phyloP scores from a whole-genome alignment of 2,888 invertebrate species.

The Oxystoma pomonae region DNA sequence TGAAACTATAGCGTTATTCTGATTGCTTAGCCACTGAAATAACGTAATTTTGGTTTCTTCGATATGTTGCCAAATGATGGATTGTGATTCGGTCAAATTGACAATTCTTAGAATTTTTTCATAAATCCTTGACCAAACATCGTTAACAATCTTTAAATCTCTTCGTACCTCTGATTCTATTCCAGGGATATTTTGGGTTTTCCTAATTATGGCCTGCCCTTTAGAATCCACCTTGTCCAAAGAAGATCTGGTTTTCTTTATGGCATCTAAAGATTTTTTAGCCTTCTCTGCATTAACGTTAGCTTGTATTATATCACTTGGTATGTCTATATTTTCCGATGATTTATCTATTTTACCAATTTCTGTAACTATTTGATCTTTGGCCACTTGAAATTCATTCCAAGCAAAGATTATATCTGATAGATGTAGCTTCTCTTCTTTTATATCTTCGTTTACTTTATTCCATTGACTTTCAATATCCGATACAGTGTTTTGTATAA shows the following conservation, averaged over 20 bases:
- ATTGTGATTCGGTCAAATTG: constrained; percentile 81
- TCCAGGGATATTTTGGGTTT: constrained; percentile 63
- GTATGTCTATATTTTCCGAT: constrained; percentile 60
- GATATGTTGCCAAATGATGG: constrained; percentile 90
- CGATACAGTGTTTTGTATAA: constrained; percentile 74
- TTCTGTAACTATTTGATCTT: constrained; percentile 65
- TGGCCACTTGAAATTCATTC: constrained; percentile 71
- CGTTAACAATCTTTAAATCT: constrained; percentile 59
- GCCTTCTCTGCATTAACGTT: constrained; percentile 68
- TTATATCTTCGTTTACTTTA: constrained; percentile 68
- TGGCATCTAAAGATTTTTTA: constrained; percentile 68
- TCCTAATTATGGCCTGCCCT: constrained; percentile 65
- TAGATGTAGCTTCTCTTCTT: constrained; percentile 70
- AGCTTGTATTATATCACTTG: constrained; percentile 70
- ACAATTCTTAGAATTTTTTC: constrained; percentile 68
- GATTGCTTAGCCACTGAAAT: constrained; percentile 78
- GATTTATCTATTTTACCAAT: constrained; percentile 66
- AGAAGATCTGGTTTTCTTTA: constrained; percentile 69
- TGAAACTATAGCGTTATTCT: constrained; percentile 70
- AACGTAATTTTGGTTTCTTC: constrained; percentile 82
- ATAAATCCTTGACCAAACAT: constrained; percentile 67
- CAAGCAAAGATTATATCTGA: constrained; percentile 68
- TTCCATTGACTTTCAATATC: constrained; percentile 80
- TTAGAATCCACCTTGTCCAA: constrained; percentile 77
- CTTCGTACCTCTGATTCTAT: constrained; percentile 59